A percentile compares a stretch with the other conserved stretches of the same genome.
phyloP scores from a whole-genome alignment of 2,113 vertebrate genomes.

The Balaenoptera acutorostrata region DNA sequence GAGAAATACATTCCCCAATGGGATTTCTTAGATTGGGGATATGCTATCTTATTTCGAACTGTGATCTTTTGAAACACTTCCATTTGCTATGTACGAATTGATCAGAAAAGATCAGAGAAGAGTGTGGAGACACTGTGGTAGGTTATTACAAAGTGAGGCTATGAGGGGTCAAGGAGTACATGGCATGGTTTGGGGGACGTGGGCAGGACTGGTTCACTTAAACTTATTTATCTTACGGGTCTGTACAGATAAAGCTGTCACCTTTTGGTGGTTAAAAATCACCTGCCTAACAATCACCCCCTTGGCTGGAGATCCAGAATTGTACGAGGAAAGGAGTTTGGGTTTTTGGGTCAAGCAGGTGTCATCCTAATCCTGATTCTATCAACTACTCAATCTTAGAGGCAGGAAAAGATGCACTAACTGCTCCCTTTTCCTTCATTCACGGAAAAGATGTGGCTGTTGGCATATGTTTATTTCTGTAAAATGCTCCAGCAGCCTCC shows the following conservation, averaged over 20 bases:
- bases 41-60: neutral
- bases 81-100: neutral
- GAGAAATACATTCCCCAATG: neutral
- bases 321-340: neutral
- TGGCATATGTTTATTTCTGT: neutral
- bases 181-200: neutral
- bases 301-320: neutral
- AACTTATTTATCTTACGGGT: neutral
- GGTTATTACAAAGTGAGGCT: neutral
- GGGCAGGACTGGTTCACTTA: neutral
- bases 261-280: neutral
- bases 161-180: neutral
- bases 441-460: neutral
- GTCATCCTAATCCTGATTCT: neutral
- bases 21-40: neutral
- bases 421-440: neutral
- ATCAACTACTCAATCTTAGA: neutral
- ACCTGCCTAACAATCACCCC: neutral
- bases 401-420: neutral
- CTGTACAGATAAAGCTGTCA: neutral
- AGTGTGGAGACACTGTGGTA: neutral
- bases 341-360: neutral
- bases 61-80: neutral
- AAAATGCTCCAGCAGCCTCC: neutral
- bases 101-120: neutral